A percentile compares a stretch with the other conserved stretches of the same genome.
Evolutionary conservation across 2,888 invertebrate species (phyloP).

Genomic region (Callyntrura guangdongensis): DNA sequence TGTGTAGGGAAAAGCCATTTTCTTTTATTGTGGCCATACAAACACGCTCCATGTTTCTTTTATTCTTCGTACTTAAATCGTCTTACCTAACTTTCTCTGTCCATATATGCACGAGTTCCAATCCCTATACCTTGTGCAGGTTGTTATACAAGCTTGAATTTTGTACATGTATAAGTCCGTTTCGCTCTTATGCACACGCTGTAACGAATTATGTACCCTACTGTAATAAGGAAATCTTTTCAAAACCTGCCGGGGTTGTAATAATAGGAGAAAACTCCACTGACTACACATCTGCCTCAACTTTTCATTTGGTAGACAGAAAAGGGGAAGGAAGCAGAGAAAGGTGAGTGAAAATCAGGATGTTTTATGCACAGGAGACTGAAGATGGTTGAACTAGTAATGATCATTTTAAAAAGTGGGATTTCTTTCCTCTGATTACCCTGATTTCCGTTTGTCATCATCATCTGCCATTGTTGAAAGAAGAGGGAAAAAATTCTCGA

Average conservation of each 20-base stretch:
- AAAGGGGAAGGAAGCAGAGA: background rate
- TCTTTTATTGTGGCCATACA: too few relatives aligned
- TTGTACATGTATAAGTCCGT: background rate
- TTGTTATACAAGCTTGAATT: background rate
- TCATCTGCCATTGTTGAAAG: conserved; percentile 43
- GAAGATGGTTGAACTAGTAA: conserved; percentile 21
- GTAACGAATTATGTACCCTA: background rate
- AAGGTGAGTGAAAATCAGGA: conserved; percentile 8
- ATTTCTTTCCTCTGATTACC: conserved; percentile 55
- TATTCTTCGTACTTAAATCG: background rate
- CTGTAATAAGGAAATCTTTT: conserved; percentile 21
- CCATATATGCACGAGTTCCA: background rate
- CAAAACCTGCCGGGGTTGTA: background rate
- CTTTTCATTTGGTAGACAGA: background rate
- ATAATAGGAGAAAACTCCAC: conserved; percentile 30
- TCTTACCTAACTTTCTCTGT: background rate
- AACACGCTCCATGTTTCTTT: background rate
- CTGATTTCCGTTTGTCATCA: conserved; percentile 34
- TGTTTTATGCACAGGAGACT: conserved; percentile 12
- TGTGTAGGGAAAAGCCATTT: too few relatives aligned
- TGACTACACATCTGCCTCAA: conserved; percentile 11
- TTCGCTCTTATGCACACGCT: background rate
- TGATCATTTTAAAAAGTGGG: conserved; percentile 39
- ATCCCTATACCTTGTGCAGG: background rate
- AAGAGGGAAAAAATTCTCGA: conserved; percentile 25